Base-by-base conservation (phyloP, 92 coral and sea anemone species). In the Porites rus region DNA sequence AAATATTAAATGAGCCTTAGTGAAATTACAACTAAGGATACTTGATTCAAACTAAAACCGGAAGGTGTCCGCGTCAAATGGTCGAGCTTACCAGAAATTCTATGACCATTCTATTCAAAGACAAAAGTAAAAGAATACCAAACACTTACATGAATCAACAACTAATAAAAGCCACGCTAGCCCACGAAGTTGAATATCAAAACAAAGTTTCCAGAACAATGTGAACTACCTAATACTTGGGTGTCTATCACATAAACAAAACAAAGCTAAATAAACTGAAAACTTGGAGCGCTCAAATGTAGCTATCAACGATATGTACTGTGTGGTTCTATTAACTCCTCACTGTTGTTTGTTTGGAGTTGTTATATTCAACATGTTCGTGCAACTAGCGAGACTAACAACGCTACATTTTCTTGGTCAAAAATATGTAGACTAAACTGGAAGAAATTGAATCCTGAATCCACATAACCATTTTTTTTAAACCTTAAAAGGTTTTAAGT, bases 401-500 rank as follows among this genome's bases (percentile, higher is more conserved):
- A 56, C 20, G 16, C 43, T 70, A 21, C 86, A 81, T 70, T 81
- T 43, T 71, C 71, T 69, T 43, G 86, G 78, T 56, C 0, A 63
- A 62, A 56, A 63, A 20, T 59, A 22, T 46, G 56, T 50, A 58
- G 76, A 54, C 54, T 51, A 51, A 53, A 38, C 46, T 43, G 38
- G 21, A 62, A 25, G 67, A 80, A 31, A 80, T 68, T 8, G 19
- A 54, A 70, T 50, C 68, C 69, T 18, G 16, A 59, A 68, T 78
- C 56, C 76, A 81, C 69, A 81, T 58, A 81, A 18, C 51, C 68
- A 69, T 58, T 70, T 58, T 38, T 22, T 65, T 53, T 12, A 81
- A 31, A 72, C 68, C 46, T 21, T 58, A 81, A 81, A 81, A 31
- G 77, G 86, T 70, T 81, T 83, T 73, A 75, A 22, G 72, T 21